Evolutionary conservation across 2,797 vertebrate species (phyloP).

Genomic region (Moxostoma hubbsi): DNA sequence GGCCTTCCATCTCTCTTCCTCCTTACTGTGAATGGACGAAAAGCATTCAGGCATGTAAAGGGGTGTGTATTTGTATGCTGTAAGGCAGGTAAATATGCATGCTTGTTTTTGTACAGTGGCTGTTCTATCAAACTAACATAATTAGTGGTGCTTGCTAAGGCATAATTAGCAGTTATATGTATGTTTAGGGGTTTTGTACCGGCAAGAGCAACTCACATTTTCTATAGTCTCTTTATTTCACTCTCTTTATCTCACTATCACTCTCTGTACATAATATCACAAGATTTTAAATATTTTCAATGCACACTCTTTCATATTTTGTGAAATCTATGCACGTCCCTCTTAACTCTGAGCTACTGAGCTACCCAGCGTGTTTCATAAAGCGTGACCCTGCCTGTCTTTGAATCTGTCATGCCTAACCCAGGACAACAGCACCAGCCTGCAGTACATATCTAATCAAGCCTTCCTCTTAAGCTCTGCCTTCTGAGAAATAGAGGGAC

Average conservation of each 20-base stretch:
- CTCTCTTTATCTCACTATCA: background rate
- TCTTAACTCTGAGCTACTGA: background rate
- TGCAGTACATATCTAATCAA: constrained; percentile 51
- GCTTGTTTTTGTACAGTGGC: constrained; percentile 5
- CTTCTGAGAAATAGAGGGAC: constrained; percentile 36
- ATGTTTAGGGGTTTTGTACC: too few relatives aligned
- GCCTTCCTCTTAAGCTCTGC: constrained; percentile 42
- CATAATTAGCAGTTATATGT: too few relatives aligned
- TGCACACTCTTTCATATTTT: background rate
- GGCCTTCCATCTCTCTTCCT: constrained; percentile 54
- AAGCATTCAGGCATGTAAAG: constrained; percentile 10
- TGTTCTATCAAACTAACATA: background rate
- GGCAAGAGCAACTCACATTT: too few relatives aligned
- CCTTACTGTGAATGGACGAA: constrained; percentile 3
- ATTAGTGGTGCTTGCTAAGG: background rate
- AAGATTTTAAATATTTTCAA: background rate
- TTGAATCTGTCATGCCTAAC: constrained; percentile 36
- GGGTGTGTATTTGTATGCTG: too few relatives aligned
- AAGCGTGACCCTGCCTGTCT: constrained; percentile 19
- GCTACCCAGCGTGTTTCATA: constrained; percentile 31
- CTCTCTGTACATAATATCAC: background rate
- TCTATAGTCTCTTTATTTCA: background rate
- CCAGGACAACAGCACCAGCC: constrained; percentile 41
- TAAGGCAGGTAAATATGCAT: constrained; percentile 19
- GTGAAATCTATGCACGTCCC: constrained; percentile 15